Conservation (phyloP, 2,797 vertebrate genomes). For the Sciurus carolinensis region DNA sequence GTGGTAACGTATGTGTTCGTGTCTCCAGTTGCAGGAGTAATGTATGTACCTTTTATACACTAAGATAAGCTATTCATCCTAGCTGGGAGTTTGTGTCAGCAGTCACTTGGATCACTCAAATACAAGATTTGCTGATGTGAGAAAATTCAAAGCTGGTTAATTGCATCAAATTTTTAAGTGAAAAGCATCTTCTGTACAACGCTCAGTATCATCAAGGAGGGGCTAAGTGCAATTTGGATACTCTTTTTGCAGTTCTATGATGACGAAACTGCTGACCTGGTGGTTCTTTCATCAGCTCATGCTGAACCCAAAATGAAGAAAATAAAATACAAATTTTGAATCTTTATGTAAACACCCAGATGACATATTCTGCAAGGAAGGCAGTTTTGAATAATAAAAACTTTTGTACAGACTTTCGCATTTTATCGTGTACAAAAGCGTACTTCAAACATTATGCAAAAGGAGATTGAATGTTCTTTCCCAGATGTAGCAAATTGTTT, state of each 20-base stretch:
- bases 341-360: conserved; percentile 86
- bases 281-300: conserved; percentile 82
- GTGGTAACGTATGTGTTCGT: background rate
- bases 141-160: conserved; percentile 87
- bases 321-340: conserved; percentile 82
- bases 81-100: conserved; percentile 78
- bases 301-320: conserved; percentile 73
- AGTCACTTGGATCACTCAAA: conserved; percentile 82
- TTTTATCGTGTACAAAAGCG: conserved; percentile 79
- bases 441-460: conserved; percentile 72
- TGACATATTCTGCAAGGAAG: conserved; percentile 84
- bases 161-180: conserved; percentile 88
- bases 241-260: conserved; percentile 82
- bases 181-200: conserved; percentile 86
- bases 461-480: conserved; percentile 73
- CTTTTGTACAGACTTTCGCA: conserved; percentile 82
- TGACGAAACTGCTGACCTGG: conserved; percentile 87
- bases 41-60: conserved; percentile 48
- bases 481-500: conserved; percentile 78
- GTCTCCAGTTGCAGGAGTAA: conserved; percentile 10
- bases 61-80: conserved; percentile 34
- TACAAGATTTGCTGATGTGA: conserved; percentile 83
- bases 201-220: conserved; percentile 82
- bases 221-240: conserved; percentile 83
- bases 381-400: conserved; percentile 82